phyloP scores from a whole-genome alignment of 2,797 vertebrate species.

The Avahi laniger region DNA sequence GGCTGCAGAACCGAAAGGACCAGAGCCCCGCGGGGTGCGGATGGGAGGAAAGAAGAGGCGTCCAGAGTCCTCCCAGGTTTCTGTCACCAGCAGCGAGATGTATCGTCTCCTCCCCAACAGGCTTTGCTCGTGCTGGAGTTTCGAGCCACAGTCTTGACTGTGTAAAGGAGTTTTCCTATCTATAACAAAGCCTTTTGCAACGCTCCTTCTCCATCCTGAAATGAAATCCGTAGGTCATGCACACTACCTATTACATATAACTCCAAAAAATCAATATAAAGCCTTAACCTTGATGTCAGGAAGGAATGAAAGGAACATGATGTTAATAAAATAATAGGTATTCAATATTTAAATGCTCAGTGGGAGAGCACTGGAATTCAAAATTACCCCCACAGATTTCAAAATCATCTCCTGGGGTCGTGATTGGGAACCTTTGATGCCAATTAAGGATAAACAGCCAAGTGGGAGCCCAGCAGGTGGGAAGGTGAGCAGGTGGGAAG shows the following conservation, averaged over 20 bases:
- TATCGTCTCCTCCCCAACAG: rapidly evolving
- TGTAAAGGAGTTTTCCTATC: neutral
- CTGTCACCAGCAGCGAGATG: rapidly evolving
- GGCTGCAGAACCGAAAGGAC: neutral
- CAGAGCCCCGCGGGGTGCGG: rapidly evolving
- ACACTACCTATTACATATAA: rapidly evolving
- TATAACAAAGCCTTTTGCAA: no score
- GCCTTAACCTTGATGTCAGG: neutral
- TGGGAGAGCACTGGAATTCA: neutral
- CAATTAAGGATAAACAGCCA: neutral
- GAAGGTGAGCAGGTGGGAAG: no score
- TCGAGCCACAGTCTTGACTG: no score
- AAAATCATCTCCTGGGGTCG: neutral
- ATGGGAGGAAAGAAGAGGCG: rapidly evolving
- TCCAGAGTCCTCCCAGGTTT: neutral
- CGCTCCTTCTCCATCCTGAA: neutral
- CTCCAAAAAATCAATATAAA: neutral
- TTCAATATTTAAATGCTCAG: neutral
- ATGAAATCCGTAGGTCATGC: neutral
- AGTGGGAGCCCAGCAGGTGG: no score
- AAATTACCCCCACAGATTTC: neutral
- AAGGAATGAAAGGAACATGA: neutral
- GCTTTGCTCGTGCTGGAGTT: no score
- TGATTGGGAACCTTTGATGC: neutral
- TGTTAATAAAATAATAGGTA: neutral